Evolutionary conservation across 2,888 invertebrate species (phyloP).

Genomic region (Linnaemya tessellans): DNA sequence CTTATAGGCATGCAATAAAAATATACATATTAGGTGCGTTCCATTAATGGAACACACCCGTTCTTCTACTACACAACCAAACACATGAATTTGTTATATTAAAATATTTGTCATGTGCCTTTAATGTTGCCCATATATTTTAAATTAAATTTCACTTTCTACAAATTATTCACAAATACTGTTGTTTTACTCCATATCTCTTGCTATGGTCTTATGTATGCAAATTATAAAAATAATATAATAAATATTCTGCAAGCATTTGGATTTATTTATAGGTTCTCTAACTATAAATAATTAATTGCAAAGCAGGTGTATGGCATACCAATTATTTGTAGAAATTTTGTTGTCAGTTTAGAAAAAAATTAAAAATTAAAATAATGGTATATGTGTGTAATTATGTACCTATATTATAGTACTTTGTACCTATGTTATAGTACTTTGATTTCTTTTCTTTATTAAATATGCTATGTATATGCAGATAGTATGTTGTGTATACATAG

Average conservation of each 20-base stretch:
- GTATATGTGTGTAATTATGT: too few relatives aligned
- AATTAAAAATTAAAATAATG: too few relatives aligned
- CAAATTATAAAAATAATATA: neutral
- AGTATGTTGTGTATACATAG: neutral
- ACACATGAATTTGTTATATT: neutral
- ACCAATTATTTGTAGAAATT: conserved; percentile 20
- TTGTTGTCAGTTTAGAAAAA: neutral
- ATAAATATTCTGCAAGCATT: conserved; percentile 35
- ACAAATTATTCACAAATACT: neutral
- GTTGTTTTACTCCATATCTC: conserved; percentile 18
- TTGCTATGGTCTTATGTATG: conserved; percentile 9
- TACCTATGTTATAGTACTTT: neutral
- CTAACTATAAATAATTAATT: conserved; percentile 44
- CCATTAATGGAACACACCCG: neutral
- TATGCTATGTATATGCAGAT: too few relatives aligned
- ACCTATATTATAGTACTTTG: too few relatives aligned
- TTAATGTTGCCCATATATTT: neutral
- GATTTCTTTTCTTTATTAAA: neutral
- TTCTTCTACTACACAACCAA: neutral
- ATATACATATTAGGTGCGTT: neutral
- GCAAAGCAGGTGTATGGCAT: conserved; percentile 42
- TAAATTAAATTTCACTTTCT: conserved; percentile 64
- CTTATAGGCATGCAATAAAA: conserved; percentile 49
- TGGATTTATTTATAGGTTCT: conserved; percentile 10
- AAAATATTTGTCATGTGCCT: neutral